phyloP scores from a whole-genome alignment of 2,888 invertebrate genomes.

The Caenorhabditis sp. region DNA sequence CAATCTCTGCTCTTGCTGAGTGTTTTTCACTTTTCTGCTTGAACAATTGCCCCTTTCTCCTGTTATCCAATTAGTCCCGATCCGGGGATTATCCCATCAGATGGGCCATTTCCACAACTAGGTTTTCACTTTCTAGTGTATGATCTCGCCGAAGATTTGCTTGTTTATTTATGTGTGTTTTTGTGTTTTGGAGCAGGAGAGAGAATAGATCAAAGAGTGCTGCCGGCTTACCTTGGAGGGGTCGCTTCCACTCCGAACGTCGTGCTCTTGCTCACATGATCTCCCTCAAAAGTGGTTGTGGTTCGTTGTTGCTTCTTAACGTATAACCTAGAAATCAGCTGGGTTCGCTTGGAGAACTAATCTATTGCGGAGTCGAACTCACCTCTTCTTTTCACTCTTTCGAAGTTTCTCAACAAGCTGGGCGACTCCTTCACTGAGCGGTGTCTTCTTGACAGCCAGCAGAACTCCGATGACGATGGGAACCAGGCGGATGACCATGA shows the following conservation, averaged over 20 bases:
- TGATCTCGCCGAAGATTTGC: constrained; percentile 5
- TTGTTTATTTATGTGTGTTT: not conserved
- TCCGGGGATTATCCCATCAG: constrained; percentile 27
- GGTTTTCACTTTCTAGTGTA: constrained; percentile 32
- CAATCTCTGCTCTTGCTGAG: too few relatives aligned
- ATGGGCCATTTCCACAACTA: constrained; percentile 26
- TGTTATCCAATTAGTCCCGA: constrained; percentile 38
- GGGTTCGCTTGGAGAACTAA: not conserved
- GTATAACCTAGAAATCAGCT: constrained; percentile 65
- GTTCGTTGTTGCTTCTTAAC: constrained; percentile 71
- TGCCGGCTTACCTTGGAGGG: constrained; percentile 54
- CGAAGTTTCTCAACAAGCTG: constrained; percentile 70
- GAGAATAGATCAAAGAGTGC: constrained; percentile 29
- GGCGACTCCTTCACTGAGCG: constrained; percentile 73
- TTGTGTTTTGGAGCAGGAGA: too few relatives aligned
- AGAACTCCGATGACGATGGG: constrained; percentile 73
- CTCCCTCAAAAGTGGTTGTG: constrained; percentile 58
- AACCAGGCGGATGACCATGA: constrained; percentile 73
- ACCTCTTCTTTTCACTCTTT: constrained; percentile 61
- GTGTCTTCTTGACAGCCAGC: constrained; percentile 71
- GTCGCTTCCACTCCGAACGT: constrained; percentile 66
- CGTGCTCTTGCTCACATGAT: constrained; percentile 65
- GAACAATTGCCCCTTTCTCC: not conserved
- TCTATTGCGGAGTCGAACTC: not conserved
- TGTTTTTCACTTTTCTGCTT: too few relatives aligned